A percentile compares a stretch with the other conserved stretches of the same genome.
Evolutionary conservation across 2,888 invertebrate species (phyloP).

Genomic region (Elysia crispata): DNA sequence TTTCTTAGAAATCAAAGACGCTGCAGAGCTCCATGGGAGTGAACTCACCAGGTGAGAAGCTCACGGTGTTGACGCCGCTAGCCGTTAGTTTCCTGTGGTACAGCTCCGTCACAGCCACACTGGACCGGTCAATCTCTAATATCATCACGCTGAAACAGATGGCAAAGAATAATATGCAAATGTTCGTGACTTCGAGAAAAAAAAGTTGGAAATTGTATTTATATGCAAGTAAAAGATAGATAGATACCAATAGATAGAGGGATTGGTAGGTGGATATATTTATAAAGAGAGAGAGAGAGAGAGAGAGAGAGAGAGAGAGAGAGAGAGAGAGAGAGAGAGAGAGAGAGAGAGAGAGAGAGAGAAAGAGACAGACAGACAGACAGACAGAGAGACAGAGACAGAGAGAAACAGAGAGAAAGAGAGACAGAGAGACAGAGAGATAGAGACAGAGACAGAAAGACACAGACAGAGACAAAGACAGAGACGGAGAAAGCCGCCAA

Average conservation of each 20-base stretch:
- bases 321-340: not conserved
- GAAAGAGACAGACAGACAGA: not conserved
- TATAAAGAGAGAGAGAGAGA: no score
- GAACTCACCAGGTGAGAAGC: slow-evolving; percentile 63
- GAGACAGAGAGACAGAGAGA: not conserved
- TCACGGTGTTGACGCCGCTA: slow-evolving; percentile 59
- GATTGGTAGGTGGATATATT: no score
- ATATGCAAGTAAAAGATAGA: no score
- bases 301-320: not conserved
- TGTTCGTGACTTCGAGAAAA: no score
- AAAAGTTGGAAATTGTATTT: no score
- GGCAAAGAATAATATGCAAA: no score
- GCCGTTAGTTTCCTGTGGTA: slow-evolving; percentile 62
- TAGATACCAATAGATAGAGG: no score
- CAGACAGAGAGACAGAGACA: not conserved
- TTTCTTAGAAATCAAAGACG: no score
- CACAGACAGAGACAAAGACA: not conserved
- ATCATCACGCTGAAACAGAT: slow-evolving; percentile 46
- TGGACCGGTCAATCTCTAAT: slow-evolving; percentile 45
- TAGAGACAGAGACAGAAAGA: not conserved
- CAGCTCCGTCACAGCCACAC: slow-evolving; percentile 54
- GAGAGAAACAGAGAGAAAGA: not conserved
- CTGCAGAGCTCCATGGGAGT: no score
- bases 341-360: not conserved
- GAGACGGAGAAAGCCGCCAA: not conserved